These are phyloP conservation scores for Epistrophella euchroma DNA, from an alignment of 2,888 invertebrate genomes.

Conservation along the genomic window DNA sequence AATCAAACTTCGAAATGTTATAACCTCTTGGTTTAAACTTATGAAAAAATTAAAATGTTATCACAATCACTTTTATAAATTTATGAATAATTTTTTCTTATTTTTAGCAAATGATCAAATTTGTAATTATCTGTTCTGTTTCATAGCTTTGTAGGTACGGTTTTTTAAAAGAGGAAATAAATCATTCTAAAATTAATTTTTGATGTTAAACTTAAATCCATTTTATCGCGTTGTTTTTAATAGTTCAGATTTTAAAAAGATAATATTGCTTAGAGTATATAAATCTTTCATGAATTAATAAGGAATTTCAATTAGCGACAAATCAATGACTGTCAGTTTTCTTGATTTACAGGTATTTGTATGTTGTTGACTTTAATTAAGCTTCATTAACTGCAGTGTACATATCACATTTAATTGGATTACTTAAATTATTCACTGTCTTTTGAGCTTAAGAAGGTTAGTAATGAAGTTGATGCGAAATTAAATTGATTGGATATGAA, in stretches of 20 bases:
- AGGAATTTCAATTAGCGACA: conserved; percentile 17
- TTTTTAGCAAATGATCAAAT: no score
- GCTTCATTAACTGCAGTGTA: neutral
- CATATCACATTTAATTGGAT: neutral
- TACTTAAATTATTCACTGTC: neutral
- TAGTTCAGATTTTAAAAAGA: neutral
- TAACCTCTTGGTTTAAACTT: no score
- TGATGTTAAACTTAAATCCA: no score
- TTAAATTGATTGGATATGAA: neutral
- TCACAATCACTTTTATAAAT: no score
- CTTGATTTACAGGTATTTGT: neutral
- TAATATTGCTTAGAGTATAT: neutral
- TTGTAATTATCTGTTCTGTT: no score
- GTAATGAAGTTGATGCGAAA: neutral
- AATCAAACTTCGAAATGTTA: no score
- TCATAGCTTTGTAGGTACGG: no score
- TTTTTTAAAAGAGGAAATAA: no score
- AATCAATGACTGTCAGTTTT: neutral
- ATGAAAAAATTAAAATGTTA: no score
- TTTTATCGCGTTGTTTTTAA: neutral
- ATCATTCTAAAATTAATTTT: no score
- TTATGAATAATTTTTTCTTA: no score
- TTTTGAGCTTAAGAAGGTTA: neutral
- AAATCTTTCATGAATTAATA: neutral
- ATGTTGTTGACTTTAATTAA: conserved; percentile 8